Percentiles rank a stretch among this genome's conserved stretches.
phyloP scores from a whole-genome alignment of 2,888 invertebrate genomes.

The Physocephala rufipes region DNA sequence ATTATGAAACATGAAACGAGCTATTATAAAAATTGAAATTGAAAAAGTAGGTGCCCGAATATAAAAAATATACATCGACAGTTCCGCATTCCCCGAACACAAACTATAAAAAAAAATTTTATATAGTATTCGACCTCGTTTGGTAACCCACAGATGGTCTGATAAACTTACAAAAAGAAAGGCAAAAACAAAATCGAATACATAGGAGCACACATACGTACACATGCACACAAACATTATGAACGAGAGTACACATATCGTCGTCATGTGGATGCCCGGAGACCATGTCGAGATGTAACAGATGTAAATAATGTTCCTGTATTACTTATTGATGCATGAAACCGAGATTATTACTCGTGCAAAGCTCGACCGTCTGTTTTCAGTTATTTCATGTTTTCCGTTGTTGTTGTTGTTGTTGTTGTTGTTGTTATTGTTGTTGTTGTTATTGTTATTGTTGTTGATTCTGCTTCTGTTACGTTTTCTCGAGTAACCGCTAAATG shows the following conservation, averaged over 20 bases:
- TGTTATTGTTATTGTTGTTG: too few species aligned
- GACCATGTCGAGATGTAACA: slow-evolving; percentile 24
- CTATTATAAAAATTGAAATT: slow-evolving; percentile 19
- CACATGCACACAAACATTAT: slow-evolving; percentile 43
- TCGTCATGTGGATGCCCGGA: neutral
- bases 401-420: too few species aligned
- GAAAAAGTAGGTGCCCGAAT: slow-evolving; percentile 2
- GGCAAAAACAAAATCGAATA: too few species aligned
- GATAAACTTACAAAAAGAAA: too few species aligned
- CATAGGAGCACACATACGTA: slow-evolving; percentile 43
- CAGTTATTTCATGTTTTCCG: neutral
- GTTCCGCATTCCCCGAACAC: slow-evolving; percentile 15
- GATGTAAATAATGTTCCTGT: neutral
- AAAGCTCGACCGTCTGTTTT: neutral
- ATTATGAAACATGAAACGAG: slow-evolving; percentile 7
- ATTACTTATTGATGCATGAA: neutral
- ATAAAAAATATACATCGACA: neutral
- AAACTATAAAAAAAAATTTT: neutral
- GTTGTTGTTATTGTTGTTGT: too few species aligned
- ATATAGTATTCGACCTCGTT: slow-evolving; percentile 3
- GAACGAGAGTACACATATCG: slow-evolving; percentile 22
- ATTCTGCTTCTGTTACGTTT: neutral
- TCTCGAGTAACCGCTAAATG: neutral
- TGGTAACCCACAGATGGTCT: slow-evolving; percentile 33
- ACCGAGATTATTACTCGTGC: neutral